phyloP scores from a whole-genome alignment of 1,140 invertebrate species.

The Bombus pyrosoma region DNA sequence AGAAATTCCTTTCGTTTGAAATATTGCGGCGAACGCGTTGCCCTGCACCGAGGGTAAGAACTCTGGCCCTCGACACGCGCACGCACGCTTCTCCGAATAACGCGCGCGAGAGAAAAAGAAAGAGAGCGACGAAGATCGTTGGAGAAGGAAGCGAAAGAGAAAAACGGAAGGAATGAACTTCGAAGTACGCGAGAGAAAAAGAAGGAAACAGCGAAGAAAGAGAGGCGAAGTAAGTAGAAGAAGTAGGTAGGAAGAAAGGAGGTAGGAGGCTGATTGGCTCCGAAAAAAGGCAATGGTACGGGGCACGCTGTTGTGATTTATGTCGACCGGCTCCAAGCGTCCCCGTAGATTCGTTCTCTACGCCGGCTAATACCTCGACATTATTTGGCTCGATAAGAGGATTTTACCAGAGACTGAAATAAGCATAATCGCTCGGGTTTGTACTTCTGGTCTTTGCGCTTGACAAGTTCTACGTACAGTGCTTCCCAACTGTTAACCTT shows the following conservation, averaged over 20 bases:
- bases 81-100: conserved; percentile 31
- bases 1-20: conserved; percentile 73
- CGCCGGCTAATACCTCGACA: conserved; percentile 72
- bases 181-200: background rate
- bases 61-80: conserved; percentile 50
- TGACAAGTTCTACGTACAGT: background rate
- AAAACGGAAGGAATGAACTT: conserved; percentile 30
- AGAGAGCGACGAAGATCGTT: background rate
- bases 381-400: conserved; percentile 78
- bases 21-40: conserved; percentile 72
- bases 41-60: conserved; percentile 58
- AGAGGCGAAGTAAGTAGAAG: conserved; percentile 27
- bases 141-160: conserved; percentile 43
- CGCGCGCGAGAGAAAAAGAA: background rate
- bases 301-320: conserved; percentile 73
- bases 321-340: conserved; percentile 71
- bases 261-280: conserved; percentile 74
- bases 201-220: conserved; percentile 40
- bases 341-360: conserved; percentile 73
- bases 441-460: conserved; percentile 20
- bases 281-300: conserved; percentile 73
- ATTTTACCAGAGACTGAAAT: conserved; percentile 71
- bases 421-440: conserved; percentile 67
- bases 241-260: conserved; percentile 39
- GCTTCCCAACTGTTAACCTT: background rate